Base-by-base conservation (phyloP, 1,140 invertebrate genomes). In the Samia ricini region DNA sequence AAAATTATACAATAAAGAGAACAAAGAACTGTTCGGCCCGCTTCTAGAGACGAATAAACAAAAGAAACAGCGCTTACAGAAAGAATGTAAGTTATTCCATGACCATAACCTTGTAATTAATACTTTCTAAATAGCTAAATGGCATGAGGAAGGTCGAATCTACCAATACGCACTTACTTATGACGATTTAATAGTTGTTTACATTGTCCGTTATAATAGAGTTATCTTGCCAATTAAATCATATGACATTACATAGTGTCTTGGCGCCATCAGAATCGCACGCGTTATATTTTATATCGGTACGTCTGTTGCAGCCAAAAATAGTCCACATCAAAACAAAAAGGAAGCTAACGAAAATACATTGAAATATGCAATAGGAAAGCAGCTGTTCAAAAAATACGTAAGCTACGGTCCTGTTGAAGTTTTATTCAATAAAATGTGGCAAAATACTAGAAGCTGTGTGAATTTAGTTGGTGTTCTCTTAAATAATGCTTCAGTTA, bases 291-390 rank as follows among this genome's bases (percentile, higher is more conserved):
- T 42, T 42, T 42, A 10, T 77, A 74, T 75, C 81, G 84, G 77
- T 86, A 79, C 85, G 65, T 86, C 61, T 74, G 68, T 84, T 83
- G 55, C 78, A 90, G 88, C 80, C 86, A 90, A 90, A 87, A 90
- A 90, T 90, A 88, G 64, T 68, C 70, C 80, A 60, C 75, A 88
- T 83, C 83, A 89, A 88, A 89, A 89, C 86, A 89, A 81, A 76
- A 62, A 59, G 67, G 52, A 74, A 62, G 23, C 74, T 36, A 77
- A 62, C 68, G 81, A 87, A 79, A 84, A 72, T 75, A 79, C 71
- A 66, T 69, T 71, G 71, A 65, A 69, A 70, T 69, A 48, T 74
- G 61, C 58, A 61, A 55, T 54, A 61, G 50, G 60, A 50, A 59
- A 60, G 60, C 57, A 48, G 63, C 26, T 62, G 19, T 49, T 49